Evolutionary conservation across 2,888 invertebrate species (phyloP).

Genomic region (Pteria penguin): DNA sequence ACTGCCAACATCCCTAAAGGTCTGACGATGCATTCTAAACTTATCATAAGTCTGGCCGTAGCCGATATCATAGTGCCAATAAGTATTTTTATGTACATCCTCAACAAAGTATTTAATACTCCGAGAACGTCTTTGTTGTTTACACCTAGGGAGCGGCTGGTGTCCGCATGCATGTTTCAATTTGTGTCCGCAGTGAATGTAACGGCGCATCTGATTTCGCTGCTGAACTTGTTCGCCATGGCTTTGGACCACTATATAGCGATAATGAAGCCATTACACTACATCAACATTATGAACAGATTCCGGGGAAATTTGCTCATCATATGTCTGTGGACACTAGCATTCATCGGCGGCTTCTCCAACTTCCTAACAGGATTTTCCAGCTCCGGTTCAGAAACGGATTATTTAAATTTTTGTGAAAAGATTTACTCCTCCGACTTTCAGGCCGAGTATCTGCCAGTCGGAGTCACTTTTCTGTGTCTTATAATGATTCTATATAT

Average conservation of each 20-base stretch:
- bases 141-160: constrained; percentile 48
- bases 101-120: constrained; percentile 63
- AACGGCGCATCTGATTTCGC: constrained; percentile 65
- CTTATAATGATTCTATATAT: constrained; percentile 63
- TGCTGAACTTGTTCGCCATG: constrained; percentile 68
- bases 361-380: constrained; percentile 51
- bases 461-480: constrained; percentile 62
- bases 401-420: constrained; percentile 69
- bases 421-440: constrained; percentile 62
- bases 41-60: constrained; percentile 68
- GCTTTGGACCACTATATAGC: constrained; percentile 71
- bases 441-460: constrained; percentile 68
- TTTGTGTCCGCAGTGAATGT: constrained; percentile 65
- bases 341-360: constrained; percentile 61
- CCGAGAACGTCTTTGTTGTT: constrained; percentile 34
- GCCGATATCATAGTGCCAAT: constrained; percentile 69
- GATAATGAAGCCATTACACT: constrained; percentile 64
- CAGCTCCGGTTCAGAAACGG: constrained; percentile 28
- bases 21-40: constrained; percentile 68
- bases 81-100: constrained; percentile 60
- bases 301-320: constrained; percentile 57
- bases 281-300: constrained; percentile 54
- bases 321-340: constrained; percentile 58
- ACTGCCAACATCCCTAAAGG: constrained; percentile 63
- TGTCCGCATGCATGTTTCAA: constrained; percentile 61